Conservation (phyloP, 2,888 invertebrate genomes). For the Leptinotarsa juncta region DNA sequence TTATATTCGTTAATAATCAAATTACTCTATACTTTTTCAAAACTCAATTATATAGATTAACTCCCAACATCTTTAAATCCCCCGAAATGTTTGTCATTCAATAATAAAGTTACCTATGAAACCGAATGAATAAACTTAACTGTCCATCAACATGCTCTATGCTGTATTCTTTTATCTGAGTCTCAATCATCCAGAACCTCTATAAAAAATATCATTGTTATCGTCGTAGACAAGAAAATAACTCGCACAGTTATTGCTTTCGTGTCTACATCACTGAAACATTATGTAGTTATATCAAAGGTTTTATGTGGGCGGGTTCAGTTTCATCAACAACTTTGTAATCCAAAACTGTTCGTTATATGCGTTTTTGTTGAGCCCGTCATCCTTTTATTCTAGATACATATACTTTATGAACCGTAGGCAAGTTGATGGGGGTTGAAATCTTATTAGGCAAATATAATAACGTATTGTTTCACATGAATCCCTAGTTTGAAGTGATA, state of each 20-base stretch:
- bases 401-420: background rate
- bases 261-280: background rate
- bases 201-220: conserved; percentile 2
- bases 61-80: no score
- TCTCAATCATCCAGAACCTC: background rate
- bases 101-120: background rate
- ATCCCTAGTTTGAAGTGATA: background rate
- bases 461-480: conserved; percentile 10
- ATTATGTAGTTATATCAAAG: conserved; percentile 13
- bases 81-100: background rate
- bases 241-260: conserved; percentile 7
- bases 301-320: conserved; percentile 16
- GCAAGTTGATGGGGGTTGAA: conserved; percentile 15
- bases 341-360: conserved; percentile 8
- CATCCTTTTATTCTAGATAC: conserved; percentile 13
- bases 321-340: conserved; percentile 15
- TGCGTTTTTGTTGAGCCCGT: conserved; percentile 7
- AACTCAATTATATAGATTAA: no score
- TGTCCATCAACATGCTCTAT: background rate
- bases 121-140: background rate
- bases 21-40: no score
- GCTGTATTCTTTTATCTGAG: background rate
- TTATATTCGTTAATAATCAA: no score
- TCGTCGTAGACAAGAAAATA: background rate
- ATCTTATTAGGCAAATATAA: conserved; percentile 9